Conservation (phyloP, 2,888 invertebrate genomes). For the Zeuzera pyrina region DNA sequence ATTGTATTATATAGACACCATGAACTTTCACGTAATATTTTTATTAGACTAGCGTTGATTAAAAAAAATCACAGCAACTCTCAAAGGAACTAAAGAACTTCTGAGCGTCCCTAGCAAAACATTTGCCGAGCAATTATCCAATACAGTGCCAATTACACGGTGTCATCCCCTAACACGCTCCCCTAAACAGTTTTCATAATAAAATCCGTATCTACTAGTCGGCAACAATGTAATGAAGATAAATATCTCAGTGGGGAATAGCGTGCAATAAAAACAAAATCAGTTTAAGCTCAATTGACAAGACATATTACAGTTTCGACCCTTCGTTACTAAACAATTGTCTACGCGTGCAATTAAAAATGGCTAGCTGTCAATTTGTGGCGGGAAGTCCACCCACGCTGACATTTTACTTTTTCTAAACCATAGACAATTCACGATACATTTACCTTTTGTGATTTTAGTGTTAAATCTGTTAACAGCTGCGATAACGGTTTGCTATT, state of each 20-base stretch:
- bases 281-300: conserved; percentile 66
- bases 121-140: conserved; percentile 60
- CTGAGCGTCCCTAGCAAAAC: conserved; percentile 32
- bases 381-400: conserved; percentile 49
- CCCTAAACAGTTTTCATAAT: conserved; percentile 56
- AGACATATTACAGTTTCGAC: conserved; percentile 42
- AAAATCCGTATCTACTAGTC: conserved; percentile 61
- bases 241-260: conserved; percentile 60
- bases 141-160: conserved; percentile 55
- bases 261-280: conserved; percentile 61
- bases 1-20: too few relatives aligned
- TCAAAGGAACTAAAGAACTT: conserved; percentile 47
- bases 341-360: conserved; percentile 34
- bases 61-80: conserved; percentile 23
- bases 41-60: too few relatives aligned
- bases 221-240: conserved; percentile 60
- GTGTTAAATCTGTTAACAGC: conserved; percentile 25
- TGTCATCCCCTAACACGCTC: conserved; percentile 43
- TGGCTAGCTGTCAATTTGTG: conserved; percentile 39
- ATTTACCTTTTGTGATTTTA: conserved; percentile 8
- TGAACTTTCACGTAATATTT: too few relatives aligned
- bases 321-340: conserved; percentile 16
- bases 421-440: conserved; percentile 26
- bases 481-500: conserved; percentile 24
- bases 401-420: conserved; percentile 32